Evolutionary conservation across 2,797 vertebrate species (phyloP).

Genomic region (Glossophaga mutica): DNA sequence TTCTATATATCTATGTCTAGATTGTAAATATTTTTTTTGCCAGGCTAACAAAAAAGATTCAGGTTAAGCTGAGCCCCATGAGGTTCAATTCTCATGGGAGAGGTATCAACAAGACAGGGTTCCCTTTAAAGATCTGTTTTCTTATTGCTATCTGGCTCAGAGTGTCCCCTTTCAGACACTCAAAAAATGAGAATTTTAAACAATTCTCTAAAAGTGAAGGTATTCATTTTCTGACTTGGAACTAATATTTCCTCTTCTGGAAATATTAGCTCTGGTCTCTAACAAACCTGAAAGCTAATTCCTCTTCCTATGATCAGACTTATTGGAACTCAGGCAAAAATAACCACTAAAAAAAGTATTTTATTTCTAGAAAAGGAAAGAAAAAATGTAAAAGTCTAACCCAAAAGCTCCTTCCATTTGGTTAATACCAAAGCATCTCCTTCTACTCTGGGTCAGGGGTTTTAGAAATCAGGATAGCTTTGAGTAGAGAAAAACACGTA

Average conservation of each 20-base stretch:
- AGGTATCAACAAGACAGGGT: background rate
- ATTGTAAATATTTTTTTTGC: constrained; percentile 10
- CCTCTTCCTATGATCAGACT: constrained; percentile 1
- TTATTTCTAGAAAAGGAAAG: constrained; percentile 31
- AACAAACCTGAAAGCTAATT: constrained; percentile 16
- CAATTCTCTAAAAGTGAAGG: background rate
- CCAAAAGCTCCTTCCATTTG: background rate
- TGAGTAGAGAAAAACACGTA: constrained; percentile 21
- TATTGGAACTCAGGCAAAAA: constrained; percentile 47
- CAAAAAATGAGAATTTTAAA: constrained; percentile 3
- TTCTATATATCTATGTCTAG: background rate
- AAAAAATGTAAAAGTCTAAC: background rate
- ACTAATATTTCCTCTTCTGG: background rate
- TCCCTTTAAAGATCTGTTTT: constrained; percentile 30
- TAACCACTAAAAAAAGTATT: background rate
- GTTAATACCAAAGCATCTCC: constrained; percentile 41
- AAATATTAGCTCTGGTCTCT: background rate
- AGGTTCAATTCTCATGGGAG: background rate
- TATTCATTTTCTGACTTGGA: constrained; percentile 13
- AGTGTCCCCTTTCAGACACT: background rate
- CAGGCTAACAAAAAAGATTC: constrained; percentile 47
- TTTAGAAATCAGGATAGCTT: constrained; percentile 1
- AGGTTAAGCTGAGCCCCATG: background rate
- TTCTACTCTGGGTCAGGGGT: constrained; percentile 54
- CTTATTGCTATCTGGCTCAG: constrained; percentile 2